Percentiles rank a stretch among this genome's conserved stretches.
Conservation (phyloP, 2,113 vertebrate genomes). For the Gulo gulo region DNA sequence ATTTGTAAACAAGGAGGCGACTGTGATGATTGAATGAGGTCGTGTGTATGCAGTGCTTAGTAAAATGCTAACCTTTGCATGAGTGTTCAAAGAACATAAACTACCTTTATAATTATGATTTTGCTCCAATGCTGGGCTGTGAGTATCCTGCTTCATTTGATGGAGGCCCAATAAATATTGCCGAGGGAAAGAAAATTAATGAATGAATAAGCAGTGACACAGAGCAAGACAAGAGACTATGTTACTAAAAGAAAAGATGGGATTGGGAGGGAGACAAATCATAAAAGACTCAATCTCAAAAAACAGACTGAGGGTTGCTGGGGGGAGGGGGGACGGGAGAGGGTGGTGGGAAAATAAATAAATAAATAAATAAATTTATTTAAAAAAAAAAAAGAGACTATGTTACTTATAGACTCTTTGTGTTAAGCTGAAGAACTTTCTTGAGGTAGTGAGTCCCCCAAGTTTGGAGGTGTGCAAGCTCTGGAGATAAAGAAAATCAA, state of each 20-base stretch:
- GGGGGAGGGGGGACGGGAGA: too few relatives aligned
- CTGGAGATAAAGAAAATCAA: background rate
- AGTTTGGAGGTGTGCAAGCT: background rate
- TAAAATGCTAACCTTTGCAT: too few relatives aligned
- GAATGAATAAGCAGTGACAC: background rate
- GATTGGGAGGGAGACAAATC: too few relatives aligned
- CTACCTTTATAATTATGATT: background rate
- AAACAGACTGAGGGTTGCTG: too few relatives aligned
- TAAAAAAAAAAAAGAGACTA: too few relatives aligned
- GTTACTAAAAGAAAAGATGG: too few relatives aligned
- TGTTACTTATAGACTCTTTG: background rate
- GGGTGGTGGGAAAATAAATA: too few relatives aligned
- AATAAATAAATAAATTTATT: too few relatives aligned
- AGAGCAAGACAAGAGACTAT: background rate
- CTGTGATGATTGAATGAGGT: background rate
- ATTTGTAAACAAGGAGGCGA: background rate
- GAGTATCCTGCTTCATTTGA: background rate
- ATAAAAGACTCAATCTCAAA: too few relatives aligned
- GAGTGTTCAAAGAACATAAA: background rate
- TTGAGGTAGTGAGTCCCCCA: background rate
- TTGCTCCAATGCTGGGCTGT: background rate
- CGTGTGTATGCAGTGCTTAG: background rate
- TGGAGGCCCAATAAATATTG: background rate
- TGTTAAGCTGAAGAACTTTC: background rate
- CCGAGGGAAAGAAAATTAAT: background rate